These are phyloP conservation scores for Corythornis vintsioides DNA, from an alignment of 2,113 vertebrate genomes.

Conservation along the genomic window DNA sequence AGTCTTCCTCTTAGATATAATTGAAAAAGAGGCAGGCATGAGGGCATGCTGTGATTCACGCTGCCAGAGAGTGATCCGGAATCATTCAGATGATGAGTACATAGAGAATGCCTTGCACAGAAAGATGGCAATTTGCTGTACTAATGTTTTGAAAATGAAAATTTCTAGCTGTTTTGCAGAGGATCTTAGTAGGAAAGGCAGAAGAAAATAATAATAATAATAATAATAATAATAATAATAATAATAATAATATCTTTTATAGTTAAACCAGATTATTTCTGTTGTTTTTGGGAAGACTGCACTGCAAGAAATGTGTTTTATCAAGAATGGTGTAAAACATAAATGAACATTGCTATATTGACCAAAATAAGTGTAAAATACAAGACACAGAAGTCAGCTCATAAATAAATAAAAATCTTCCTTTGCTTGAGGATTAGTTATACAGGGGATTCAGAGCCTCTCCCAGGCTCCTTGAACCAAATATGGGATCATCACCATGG, in stretches of 20 bases:
- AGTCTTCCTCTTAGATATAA: conserved; percentile 77
- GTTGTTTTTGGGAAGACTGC: conserved; percentile 18
- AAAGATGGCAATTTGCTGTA: conserved; percentile 76
- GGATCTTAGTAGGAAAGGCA: conserved; percentile 60
- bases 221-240: not conserved
- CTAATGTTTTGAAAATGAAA: conserved; percentile 76
- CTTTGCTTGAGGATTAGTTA: not conserved
- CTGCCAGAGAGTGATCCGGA: conserved; percentile 70
- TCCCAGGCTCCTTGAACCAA: not conserved
- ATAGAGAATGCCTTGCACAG: conserved; percentile 67
- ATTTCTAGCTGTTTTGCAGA: conserved; percentile 70
- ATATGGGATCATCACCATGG: not conserved
- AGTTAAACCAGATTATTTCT: conserved; percentile 49
- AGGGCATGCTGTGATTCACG: conserved; percentile 65
- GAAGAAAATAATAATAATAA: not conserved
- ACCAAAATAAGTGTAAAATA: conserved; percentile 19
- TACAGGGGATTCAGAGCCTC: not conserved
- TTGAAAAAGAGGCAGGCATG: conserved; percentile 78
- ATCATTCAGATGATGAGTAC: conserved; percentile 76
- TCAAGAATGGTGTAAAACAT: not conserved
- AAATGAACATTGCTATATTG: not conserved
- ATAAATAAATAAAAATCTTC: not conserved
- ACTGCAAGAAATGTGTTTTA: conserved; percentile 9
- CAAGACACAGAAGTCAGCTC: not conserved
- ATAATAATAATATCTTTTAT: not conserved